Conservation (phyloP, 1,140 invertebrate species). For the Cydia amplana region DNA sequence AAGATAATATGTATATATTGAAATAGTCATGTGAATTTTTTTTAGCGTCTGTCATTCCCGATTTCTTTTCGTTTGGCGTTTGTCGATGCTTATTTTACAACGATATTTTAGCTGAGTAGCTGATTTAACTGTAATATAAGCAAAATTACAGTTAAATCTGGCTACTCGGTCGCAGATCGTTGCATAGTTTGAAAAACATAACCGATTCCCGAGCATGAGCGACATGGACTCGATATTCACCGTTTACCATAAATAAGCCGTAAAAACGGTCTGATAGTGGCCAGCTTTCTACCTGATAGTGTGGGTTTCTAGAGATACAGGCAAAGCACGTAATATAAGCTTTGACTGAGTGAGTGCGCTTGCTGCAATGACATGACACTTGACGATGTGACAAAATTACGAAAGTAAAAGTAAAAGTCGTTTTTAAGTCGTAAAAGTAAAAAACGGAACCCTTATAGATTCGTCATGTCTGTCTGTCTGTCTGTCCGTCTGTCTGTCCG, state of each 20-base stretch:
- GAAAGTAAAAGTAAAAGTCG: neutral
- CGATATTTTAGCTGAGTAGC: no score
- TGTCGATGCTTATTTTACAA: no score
- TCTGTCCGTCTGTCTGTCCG: no score
- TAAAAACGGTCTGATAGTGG: constrained; percentile 13
- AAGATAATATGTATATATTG: no score
- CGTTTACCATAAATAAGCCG: constrained; percentile 19
- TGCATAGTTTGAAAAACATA: neutral
- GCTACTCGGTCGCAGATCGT: neutral
- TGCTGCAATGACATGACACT: neutral
- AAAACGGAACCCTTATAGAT: no score
- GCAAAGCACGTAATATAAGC: neutral
- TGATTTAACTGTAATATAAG: no score
- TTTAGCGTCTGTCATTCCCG: no score
- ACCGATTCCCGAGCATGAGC: neutral
- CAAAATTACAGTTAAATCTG: neutral
- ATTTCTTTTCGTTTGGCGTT: no score
- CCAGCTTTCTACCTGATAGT: constrained; percentile 1
- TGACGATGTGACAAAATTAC: neutral
- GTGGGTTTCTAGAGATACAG: neutral
- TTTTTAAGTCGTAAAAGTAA: no score
- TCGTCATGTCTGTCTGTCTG: no score
- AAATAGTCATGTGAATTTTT: no score
- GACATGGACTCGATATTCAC: constrained; percentile 7
- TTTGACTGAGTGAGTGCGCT: neutral